Conservation (phyloP, 2,113 vertebrate genomes). For the Sapajus apella region DNA sequence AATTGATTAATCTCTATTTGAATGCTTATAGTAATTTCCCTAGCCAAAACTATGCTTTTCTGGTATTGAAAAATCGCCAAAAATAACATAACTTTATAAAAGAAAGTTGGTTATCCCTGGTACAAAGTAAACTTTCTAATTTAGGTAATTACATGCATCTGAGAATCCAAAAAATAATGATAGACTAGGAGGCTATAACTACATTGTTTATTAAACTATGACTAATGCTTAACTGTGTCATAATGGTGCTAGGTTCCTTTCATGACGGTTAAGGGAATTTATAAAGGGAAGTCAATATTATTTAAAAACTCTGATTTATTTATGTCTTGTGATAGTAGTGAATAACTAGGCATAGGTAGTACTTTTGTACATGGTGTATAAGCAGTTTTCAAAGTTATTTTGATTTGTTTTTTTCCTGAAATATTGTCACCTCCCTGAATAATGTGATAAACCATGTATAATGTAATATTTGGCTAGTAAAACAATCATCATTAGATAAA, state of each 20-base stretch:
- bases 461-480: background rate
- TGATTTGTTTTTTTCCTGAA: background rate
- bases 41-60: background rate
- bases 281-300: background rate
- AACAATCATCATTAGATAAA: background rate
- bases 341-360: background rate
- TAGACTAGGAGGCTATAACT: background rate
- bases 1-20: conserved; percentile 27
- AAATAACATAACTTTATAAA: conserved; percentile 7
- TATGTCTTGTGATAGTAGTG: background rate
- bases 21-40: background rate
- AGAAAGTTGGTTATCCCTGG: background rate
- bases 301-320: background rate
- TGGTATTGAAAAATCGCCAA: conserved; percentile 12
- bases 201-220: background rate
- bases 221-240: background rate
- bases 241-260: background rate
- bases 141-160: conserved; percentile 21
- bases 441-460: background rate
- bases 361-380: background rate
- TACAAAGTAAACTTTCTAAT: background rate
- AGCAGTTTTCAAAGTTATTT: conserved; percentile 6
- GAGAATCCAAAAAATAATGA: background rate
- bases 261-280: background rate
- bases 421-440: background rate